Percentiles rank a stretch among this genome's conserved stretches.
Evolutionary conservation across 2,888 invertebrate genomes (phyloP).

Genomic region (Amphipyra tragopoginis): DNA sequence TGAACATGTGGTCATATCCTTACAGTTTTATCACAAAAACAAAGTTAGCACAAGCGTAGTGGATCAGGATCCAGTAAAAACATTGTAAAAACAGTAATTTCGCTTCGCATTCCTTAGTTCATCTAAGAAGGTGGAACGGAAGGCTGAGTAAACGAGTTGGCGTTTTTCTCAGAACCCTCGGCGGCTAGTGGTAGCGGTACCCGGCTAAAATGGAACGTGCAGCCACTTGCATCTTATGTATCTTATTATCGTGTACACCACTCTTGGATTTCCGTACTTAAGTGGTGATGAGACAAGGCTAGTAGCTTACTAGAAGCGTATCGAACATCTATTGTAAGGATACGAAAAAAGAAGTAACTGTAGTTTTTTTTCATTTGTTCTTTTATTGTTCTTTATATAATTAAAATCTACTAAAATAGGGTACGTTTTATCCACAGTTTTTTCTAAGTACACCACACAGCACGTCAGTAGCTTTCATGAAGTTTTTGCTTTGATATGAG

Average conservation of each 20-base stretch:
- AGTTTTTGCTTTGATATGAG: slow-evolving; percentile 52
- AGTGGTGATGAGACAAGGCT: slow-evolving; percentile 25
- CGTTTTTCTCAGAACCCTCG: slow-evolving; percentile 65
- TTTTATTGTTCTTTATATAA: background rate
- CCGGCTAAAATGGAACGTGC: slow-evolving; percentile 52
- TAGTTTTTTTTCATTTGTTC: background rate
- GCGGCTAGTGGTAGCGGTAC: slow-evolving; percentile 44
- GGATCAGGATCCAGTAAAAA: slow-evolving; percentile 45
- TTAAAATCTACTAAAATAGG: background rate
- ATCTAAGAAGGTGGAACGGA: slow-evolving; percentile 66
- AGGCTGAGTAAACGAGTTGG: slow-evolving; percentile 55
- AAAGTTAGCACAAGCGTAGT: slow-evolving; percentile 24
- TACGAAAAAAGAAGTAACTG: background rate
- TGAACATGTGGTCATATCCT: slow-evolving; percentile 6
- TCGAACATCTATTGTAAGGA: background rate
- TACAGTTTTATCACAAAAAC: slow-evolving; percentile 33
- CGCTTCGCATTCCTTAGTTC: slow-evolving; percentile 58
- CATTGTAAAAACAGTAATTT: slow-evolving; percentile 59
- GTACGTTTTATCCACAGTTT: slow-evolving; percentile 11
- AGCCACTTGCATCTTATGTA: slow-evolving; percentile 47
- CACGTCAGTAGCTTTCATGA: slow-evolving; percentile 40
- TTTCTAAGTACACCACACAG: slow-evolving; percentile 21
- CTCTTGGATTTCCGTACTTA: slow-evolving; percentile 40
- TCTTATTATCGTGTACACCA: slow-evolving; percentile 39
- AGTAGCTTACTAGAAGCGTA: slow-evolving; percentile 28